Percentiles rank a stretch among this genome's conserved stretches.
These are phyloP conservation scores for Protonemura montana DNA, from an alignment of 2,888 invertebrate genomes.

Conservation along the genomic window DNA sequence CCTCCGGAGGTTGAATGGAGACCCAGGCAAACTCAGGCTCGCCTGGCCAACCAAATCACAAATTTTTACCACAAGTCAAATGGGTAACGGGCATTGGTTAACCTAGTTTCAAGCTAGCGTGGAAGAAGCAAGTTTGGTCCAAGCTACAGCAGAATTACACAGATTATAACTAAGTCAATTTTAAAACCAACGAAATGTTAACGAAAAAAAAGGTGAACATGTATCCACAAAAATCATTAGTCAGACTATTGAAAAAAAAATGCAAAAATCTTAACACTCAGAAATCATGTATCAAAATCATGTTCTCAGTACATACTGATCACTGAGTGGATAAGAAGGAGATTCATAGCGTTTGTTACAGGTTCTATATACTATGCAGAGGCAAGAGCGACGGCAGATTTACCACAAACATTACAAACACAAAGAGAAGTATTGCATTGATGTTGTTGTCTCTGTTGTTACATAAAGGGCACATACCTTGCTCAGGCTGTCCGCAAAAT, in stretches of 20 bases:
- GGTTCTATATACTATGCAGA: background rate
- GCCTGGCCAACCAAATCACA: constrained; percentile 68
- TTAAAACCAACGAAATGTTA: background rate
- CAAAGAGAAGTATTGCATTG: background rate
- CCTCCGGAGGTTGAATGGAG: constrained; percentile 92
- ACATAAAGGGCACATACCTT: constrained; percentile 63
- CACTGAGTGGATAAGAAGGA: background rate
- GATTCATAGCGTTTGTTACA: background rate
- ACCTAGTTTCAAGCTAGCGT: background rate
- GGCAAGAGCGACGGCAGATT: background rate
- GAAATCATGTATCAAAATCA: too few relatives aligned
- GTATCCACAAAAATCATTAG: background rate
- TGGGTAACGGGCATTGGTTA: background rate
- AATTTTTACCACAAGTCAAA: background rate
- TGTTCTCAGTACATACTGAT: too few relatives aligned
- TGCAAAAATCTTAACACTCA: background rate
- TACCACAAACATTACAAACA: background rate
- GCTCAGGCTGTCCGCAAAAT: constrained; percentile 71
- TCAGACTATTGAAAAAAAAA: background rate
- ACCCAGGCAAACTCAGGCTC: constrained; percentile 95
- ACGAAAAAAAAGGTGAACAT: background rate
- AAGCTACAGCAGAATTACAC: background rate
- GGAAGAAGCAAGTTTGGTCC: background rate
- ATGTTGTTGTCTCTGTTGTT: background rate
- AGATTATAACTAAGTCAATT: background rate